These are phyloP conservation scores for Ifrita kowaldi DNA, from an alignment of 2,113 vertebrate species.

Conservation along the genomic window DNA sequence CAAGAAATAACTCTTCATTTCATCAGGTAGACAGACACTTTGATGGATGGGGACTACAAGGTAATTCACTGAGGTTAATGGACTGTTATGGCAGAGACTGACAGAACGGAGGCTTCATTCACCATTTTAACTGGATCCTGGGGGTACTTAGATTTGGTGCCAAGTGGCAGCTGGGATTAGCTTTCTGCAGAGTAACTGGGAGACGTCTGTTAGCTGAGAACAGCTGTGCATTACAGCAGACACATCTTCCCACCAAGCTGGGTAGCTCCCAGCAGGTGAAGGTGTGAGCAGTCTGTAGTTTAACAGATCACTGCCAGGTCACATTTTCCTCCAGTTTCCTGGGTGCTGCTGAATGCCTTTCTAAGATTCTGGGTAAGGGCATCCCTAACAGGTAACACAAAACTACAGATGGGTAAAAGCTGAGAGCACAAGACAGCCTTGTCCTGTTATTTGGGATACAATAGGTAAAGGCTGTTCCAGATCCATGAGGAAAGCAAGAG, in stretches of 20 bases:
- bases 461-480: not conserved
- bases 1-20: conserved; percentile 34
- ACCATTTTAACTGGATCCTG: not conserved
- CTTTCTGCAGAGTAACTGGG: not conserved
- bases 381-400: not conserved
- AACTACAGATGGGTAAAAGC: not conserved
- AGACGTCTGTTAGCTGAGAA: not conserved
- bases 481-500: not conserved
- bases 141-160: not conserved
- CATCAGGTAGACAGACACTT: not conserved
- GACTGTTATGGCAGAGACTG: not conserved
- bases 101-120: not conserved
- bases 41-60: conserved; percentile 2
- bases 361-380: not conserved
- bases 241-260: not conserved
- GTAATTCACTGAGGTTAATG: conserved; percentile 18
- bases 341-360: not conserved
- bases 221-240: not conserved
- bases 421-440: not conserved
- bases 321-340: not conserved
- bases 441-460: not conserved
- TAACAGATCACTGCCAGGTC: not conserved
- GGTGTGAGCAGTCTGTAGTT: not conserved
- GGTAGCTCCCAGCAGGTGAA: not conserved
- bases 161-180: not conserved